Evolutionary conservation across 2,113 vertebrate species (phyloP).

Genomic region (Leuciscus idus): DNA sequence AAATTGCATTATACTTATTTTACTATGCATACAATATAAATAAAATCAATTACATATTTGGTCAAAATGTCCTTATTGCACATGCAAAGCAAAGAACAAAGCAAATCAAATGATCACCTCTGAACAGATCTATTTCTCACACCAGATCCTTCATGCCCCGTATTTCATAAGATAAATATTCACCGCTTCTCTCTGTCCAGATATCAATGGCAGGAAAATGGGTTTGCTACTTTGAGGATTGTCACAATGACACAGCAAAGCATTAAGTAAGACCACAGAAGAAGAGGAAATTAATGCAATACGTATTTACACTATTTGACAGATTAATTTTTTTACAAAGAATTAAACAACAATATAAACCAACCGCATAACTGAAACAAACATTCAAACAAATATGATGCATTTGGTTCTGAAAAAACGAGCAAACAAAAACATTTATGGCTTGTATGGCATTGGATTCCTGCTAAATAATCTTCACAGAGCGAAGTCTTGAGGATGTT

Average conservation of each 20-base stretch:
- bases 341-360: slow-evolving; percentile 45
- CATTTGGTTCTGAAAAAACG: slow-evolving; percentile 38
- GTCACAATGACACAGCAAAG: background rate
- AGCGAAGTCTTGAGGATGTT: background rate
- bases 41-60: background rate
- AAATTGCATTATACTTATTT: background rate
- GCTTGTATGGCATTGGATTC: slow-evolving; percentile 62
- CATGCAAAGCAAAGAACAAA: background rate
- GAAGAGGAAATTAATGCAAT: slow-evolving; percentile 21
- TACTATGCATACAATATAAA: background rate
- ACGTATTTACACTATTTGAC: slow-evolving; percentile 68
- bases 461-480: slow-evolving; percentile 13
- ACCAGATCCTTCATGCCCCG: background rate
- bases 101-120: background rate
- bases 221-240: background rate
- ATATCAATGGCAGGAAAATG: background rate
- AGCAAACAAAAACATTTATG: slow-evolving; percentile 57
- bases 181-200: background rate
- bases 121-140: background rate
- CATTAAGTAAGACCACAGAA: slow-evolving; percentile 34
- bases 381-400: slow-evolving; percentile 36
- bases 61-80: background rate
- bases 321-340: slow-evolving; percentile 50
- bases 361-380: slow-evolving; percentile 18
- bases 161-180: background rate